Evolutionary conservation across 2,113 vertebrate species (phyloP), one percentile per base, ranked within the genome.

Genomic region (Equus quagga): DNA sequence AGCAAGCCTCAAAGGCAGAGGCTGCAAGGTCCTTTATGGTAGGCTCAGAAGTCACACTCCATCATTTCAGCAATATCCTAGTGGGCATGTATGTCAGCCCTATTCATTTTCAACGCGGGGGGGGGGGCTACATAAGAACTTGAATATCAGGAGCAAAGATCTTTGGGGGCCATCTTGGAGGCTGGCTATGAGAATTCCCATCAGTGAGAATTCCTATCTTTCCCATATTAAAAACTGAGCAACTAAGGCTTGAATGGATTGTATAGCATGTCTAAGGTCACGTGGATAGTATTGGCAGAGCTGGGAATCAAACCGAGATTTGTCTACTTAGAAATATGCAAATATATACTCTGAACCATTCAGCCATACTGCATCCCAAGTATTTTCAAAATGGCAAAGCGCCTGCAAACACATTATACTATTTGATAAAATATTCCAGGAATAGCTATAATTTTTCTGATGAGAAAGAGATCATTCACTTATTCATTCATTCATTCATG

Each of bases 311-410:
- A 62, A 73, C 51, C 28, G 12, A 19, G 41, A 28, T 90, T 26
- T 46, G 31, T 78, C n/a, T 60, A 4, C 64, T 89, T 88, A n/a
- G 62, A 82, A 75, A 56, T 49, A 49, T 83, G 64, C 6, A 79
- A 58, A 82, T 75, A 24, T 36, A 31, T 49, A 33, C 44, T 41
- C 84, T 21, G 26, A 79, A 13, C 41, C 51, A 62, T 26, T 78
- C 28, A n/a, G 41, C 46, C 24, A 15, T 78, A 23, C 8, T 8
- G 8, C 26, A 62, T 79, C 49, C 46, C 62, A 51, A 26, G 56
- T 49, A 49, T 51, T 89, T 95, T 94, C 78, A 78, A 91, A 95
- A 97, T 36, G 54, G 33, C 9, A n/a, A 85, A 91, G 33, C 31
- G 19, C 41, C 72, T 54, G 41, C 54, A 67, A 58, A 33, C 58